Base-by-base conservation (phyloP, 2,113 vertebrate genomes). In the Anoplopoma fimbria region DNA sequence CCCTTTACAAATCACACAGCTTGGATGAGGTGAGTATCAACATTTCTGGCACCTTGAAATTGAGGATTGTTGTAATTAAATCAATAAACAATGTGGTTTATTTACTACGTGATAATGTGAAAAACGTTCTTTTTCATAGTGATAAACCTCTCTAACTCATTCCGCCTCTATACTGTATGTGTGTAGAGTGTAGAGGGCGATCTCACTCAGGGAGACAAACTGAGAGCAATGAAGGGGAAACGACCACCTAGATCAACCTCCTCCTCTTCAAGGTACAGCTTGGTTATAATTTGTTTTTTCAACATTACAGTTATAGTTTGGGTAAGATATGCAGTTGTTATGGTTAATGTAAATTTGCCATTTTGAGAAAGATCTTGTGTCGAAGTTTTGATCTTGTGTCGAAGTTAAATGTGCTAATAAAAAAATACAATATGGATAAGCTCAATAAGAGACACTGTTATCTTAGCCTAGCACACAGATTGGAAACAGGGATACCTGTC, bases 131-230 rank as follows among this genome's bases (percentile, higher is more conserved):
- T 33, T n/a, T 47, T 25, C 29, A 31, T 61, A 12, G 23, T 33
- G 21, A 7, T 57, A 25, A 60, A 7, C 23, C 7, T 19, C 13
- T 38, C 15, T 61, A 23, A 9, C 13, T 42, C 6, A 12, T 1
- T 36, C 47, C 8, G 19, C 63, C 7, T 67, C 1, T 31, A n/a
- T 49, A 23, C 47, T 49, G 9, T 58, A 10, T 63, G 55, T 73
- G 84, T 65, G 53, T 88, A 98, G 97, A 94, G 93, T 65, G 92
- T 95, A 84, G 96, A 96, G 0, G 91, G 93, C 81, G 82, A 88
- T 57, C 74, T 96, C 74, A 97, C 97, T 0, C 97, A 98, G 86
- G 97, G 97, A 93, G 97, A 98, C 91, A 93, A 95, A 88, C 96
- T 99, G 27, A 96, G 96, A 93, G 97, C 96, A 81, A 95, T 98